Evolutionary conservation across 2,797 vertebrate species (phyloP).

Genomic region (Eulemur mongoz): DNA sequence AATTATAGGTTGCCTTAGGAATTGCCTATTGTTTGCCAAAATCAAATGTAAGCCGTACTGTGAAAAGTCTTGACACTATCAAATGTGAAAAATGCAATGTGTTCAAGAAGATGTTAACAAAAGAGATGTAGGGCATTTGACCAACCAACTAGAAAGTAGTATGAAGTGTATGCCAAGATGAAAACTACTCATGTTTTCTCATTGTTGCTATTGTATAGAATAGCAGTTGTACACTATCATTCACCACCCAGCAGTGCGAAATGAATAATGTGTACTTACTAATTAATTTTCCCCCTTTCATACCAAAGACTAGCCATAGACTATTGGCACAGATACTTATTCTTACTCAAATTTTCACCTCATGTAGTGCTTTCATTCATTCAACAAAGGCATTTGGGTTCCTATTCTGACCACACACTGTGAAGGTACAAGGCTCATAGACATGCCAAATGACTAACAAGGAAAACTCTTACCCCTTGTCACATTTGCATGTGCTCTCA

Average conservation of each 20-base stretch:
- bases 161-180: conserved; percentile 36
- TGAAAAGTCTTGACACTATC: conserved; percentile 83
- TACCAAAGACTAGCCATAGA: background rate
- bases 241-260: background rate
- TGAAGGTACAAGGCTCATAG: background rate
- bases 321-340: background rate
- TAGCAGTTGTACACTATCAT: background rate
- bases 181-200: conserved; percentile 41
- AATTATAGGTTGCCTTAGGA: conserved; percentile 86
- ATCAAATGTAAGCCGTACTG: conserved; percentile 84
- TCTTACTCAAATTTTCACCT: background rate
- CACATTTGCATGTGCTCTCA: background rate
- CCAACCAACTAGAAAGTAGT: conserved; percentile 56
- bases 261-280: background rate
- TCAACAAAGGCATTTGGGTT: background rate
- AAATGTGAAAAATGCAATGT: conserved; percentile 81
- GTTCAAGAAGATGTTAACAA: conserved; percentile 67
- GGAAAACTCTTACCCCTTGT: background rate
- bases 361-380: background rate
- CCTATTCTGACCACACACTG: background rate
- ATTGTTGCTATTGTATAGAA: background rate
- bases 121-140: conserved; percentile 50
- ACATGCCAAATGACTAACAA: background rate
- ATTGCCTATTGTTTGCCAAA: conserved; percentile 83
- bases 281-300: background rate